Evolutionary conservation across 2,888 invertebrate genomes (phyloP), one percentile per base, ranked within the genome.

Genomic region (Hirtodrosophila alboralis): DNA sequence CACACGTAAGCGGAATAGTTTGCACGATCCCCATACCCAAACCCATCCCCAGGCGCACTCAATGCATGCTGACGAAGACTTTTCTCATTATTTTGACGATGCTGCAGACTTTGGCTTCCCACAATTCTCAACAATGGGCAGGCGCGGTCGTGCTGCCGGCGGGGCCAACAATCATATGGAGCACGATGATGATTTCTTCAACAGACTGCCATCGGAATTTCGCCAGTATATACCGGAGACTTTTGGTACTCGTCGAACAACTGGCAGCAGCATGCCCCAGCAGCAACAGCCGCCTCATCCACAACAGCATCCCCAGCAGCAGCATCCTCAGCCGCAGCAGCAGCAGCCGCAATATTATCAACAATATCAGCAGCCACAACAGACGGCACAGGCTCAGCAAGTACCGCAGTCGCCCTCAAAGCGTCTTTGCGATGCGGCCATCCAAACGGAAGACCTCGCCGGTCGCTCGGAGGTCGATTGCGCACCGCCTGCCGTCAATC

Each of bases 121-220:
- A 7, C 87, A 88, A 69, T 90, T 90, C 31, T 84, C 86, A 1
- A 84, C 90, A 31, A 65, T 90, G 66, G 89, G 90, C n/a, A 78
- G 90, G 16, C 83, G 90, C 23, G 84, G 86, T 1, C 80, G 87
- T 7, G 62, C 41, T 4, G 58, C 79, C 34, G 72, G 70, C 13
- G 84, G 59, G 16, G 64, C 54, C 12, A 73, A 71, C 38, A 76
- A 49, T 27, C 76, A 66, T 21, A 74, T 81, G 26, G 74, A 85
- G 13, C 74, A 76, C 23, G 89, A 88, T 28, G 80, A 87, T 70
- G 88, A 89, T 60, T 89, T 91, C 72, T 91, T 90, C 28, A 88
- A 90, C 65, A 84, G 90, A 58, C 72, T 91, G 62, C 91, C 91
- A 45, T 84, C 89, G n/a, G 89, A 91, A 75, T 91, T 91, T 61